These are phyloP conservation scores for Malthinus seriepunctatus DNA, from an alignment of 2,888 invertebrate species.

Conservation along the genomic window DNA sequence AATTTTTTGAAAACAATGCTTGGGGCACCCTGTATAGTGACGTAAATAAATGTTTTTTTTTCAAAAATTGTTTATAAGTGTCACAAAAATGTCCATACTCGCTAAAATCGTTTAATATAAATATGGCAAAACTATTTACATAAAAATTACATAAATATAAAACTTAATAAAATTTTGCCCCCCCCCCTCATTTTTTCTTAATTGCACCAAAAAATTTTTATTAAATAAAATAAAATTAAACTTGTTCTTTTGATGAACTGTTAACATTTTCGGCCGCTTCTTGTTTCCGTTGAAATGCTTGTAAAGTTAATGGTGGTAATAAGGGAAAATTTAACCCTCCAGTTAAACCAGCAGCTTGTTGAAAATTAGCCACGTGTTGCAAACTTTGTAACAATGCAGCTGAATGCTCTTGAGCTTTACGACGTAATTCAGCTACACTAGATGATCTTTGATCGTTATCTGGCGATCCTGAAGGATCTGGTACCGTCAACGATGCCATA, in stretches of 20 bases:
- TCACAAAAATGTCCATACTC: too few relatives aligned
- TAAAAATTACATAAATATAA: too few relatives aligned
- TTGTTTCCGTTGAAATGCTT: slow-evolving; percentile 49
- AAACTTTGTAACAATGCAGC: slow-evolving; percentile 81
- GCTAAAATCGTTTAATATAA: too few relatives aligned
- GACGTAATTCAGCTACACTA: slow-evolving; percentile 88
- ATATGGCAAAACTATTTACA: too few relatives aligned
- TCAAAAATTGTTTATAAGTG: too few relatives aligned
- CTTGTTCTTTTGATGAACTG: slow-evolving; percentile 30
- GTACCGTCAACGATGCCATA: slow-evolving; percentile 35
- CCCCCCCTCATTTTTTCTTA: too few relatives aligned
- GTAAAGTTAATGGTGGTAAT: slow-evolving; percentile 56
- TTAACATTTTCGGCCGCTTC: slow-evolving; percentile 40
- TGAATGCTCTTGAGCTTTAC: slow-evolving; percentile 94
- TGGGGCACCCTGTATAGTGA: too few relatives aligned
- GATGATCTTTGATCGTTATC: slow-evolving; percentile 73
- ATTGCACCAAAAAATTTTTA: neutral
- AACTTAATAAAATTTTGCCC: too few relatives aligned
- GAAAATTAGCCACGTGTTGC: slow-evolving; percentile 66
- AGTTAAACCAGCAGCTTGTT: slow-evolving; percentile 60
- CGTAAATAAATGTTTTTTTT: too few relatives aligned
- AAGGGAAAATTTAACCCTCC: slow-evolving; percentile 56
- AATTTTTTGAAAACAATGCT: too few relatives aligned
- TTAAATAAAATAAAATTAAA: slow-evolving; percentile 17
- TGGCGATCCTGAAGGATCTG: slow-evolving; percentile 37